These are phyloP conservation scores for Lycopodina hypogea DNA, from an alignment of 37 sponge, comb jelly and placozoan genomes.

Conservation along the genomic window DNA sequence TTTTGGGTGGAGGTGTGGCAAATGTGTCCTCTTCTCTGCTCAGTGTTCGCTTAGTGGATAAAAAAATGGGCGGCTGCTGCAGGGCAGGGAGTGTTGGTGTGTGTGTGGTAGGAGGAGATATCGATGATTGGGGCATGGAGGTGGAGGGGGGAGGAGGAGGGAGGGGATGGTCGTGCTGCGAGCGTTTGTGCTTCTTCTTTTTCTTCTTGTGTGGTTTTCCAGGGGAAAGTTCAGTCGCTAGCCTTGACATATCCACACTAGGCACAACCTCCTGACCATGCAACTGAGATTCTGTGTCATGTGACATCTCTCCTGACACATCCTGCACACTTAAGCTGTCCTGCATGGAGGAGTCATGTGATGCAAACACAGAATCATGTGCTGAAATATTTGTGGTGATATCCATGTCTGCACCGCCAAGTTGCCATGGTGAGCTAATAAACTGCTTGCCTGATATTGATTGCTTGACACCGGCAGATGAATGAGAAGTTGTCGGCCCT, in stretches of 20 bases:
- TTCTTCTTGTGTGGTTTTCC: slow-evolving; percentile 8
- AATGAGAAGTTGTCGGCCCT: background rate
- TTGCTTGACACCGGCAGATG: background rate
- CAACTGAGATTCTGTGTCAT: background rate
- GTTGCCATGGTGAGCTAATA: no score
- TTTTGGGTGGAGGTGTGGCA: no score
- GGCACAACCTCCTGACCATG: background rate
- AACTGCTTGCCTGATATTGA: no score
- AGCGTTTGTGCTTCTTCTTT: slow-evolving; percentile 14
- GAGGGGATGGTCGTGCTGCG: background rate
- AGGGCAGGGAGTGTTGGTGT: background rate
- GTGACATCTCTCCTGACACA: background rate
- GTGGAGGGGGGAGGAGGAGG: background rate
- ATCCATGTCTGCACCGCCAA: background rate
- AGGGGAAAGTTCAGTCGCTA: no score
- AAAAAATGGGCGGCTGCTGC: no score
- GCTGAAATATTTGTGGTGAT: background rate
- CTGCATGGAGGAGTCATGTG: background rate
- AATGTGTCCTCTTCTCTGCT: no score
- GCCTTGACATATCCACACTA: no score
- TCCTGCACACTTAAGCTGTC: background rate
- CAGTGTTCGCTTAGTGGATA: no score
- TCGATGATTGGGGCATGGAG: background rate
- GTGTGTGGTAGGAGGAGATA: background rate
- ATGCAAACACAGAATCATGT: background rate